Evolutionary conservation across 2,797 vertebrate species (phyloP).

Genomic region (Sciurus carolinensis): DNA sequence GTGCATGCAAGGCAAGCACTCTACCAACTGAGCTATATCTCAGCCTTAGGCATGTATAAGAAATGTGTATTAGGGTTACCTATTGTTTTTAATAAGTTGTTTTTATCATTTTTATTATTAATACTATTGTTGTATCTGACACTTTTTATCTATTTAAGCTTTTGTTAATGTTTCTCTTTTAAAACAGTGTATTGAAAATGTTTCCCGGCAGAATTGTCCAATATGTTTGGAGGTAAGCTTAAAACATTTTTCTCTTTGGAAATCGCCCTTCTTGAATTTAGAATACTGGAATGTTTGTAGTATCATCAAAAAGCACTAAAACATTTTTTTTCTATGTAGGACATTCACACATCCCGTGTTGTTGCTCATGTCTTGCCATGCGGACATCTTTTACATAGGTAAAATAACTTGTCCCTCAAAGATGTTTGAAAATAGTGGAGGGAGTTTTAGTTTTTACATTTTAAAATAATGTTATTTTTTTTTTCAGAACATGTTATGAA

Average conservation of each 20-base stretch:
- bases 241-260: conserved; percentile 47
- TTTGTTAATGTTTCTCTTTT: conserved; percentile 79
- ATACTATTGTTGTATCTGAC: background rate
- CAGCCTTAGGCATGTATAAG: background rate
- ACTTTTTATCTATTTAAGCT: conserved; percentile 39
- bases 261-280: conserved; percentile 44
- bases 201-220: conserved; percentile 97
- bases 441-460: background rate
- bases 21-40: no score
- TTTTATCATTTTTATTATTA: conserved; percentile 55
- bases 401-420: conserved; percentile 41
- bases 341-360: conserved; percentile 97
- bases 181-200: conserved; percentile 97
- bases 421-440: conserved; percentile 39
- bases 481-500: conserved; percentile 95
- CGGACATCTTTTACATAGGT: conserved; percentile 95
- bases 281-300: background rate
- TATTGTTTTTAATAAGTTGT: conserved; percentile 10
- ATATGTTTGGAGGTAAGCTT: conserved; percentile 96
- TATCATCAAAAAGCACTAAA: background rate
- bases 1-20: no score
- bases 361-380: conserved; percentile 95
- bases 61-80: conserved; percentile 39
- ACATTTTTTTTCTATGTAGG: conserved; percentile 87
- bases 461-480: conserved; percentile 78